A percentile compares a stretch with the other conserved stretches of the same genome.
These are phyloP conservation scores for Melanotaenia duboulayi DNA, from an alignment of 2,113 vertebrate genomes.

Conservation along the genomic window DNA sequence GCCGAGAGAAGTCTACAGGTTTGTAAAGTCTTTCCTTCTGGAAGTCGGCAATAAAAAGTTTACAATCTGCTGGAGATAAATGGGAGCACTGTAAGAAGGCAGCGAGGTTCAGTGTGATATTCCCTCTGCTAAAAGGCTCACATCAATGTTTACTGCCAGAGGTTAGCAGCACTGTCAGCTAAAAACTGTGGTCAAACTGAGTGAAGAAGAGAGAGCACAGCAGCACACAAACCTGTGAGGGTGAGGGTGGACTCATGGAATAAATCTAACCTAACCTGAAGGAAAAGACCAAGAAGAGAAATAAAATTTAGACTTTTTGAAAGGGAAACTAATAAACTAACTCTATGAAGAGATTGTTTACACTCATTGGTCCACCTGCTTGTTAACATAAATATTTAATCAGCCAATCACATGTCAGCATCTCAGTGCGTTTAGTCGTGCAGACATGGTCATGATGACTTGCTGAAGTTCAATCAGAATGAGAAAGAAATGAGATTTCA, in stretches of 20 bases:
- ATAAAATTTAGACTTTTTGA: no score
- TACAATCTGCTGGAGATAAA: constrained; percentile 53
- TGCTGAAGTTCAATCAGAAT: no score
- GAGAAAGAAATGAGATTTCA: no score
- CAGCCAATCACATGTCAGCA: no score
- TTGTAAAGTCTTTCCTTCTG: constrained; percentile 43
- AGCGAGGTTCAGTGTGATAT: constrained; percentile 53
- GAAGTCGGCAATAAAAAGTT: constrained; percentile 58
- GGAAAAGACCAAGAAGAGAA: background rate
- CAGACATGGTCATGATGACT: no score
- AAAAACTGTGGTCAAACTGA: constrained; percentile 28
- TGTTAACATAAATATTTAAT: no score
- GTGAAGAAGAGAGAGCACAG: constrained; percentile 8
- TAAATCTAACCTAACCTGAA: background rate
- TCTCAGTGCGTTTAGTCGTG: no score
- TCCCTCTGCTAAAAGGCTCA: constrained; percentile 42
- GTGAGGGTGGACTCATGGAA: no score
- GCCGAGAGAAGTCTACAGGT: constrained; percentile 25
- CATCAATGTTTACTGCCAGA: constrained; percentile 47
- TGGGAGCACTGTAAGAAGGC: constrained; percentile 41
- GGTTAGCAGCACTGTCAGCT: constrained; percentile 55
- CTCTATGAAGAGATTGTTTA: no score
- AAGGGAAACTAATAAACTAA: no score
- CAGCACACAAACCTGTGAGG: constrained; percentile 6
- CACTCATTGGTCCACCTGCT: no score